phyloP scores from a whole-genome alignment of 2,113 vertebrate species.

The Elephantulus edwardii region DNA sequence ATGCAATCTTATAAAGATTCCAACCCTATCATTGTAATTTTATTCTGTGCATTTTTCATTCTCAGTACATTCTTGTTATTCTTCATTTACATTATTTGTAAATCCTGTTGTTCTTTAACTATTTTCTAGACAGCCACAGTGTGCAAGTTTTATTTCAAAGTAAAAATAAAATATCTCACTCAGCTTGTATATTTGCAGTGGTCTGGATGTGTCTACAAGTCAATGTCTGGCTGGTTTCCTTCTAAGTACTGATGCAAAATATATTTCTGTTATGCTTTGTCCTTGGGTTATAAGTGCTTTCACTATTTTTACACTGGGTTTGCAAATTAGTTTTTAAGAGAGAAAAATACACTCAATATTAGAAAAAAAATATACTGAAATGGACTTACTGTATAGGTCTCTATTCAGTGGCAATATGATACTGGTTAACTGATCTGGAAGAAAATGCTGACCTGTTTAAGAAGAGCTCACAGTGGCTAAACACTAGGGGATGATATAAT shows the following conservation, averaged over 20 bases:
- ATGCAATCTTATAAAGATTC: not conserved
- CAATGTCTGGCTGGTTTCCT: not conserved
- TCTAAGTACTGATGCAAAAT: not conserved
- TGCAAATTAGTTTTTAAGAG: not conserved
- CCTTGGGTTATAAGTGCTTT: not conserved
- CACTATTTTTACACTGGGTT: not conserved
- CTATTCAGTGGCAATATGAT: constrained; percentile 1
- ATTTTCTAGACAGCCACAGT: not conserved
- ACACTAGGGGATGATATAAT: not conserved
- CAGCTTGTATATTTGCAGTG: not conserved
- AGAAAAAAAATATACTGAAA: not conserved
- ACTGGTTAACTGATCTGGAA: not conserved
- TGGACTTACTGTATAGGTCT: not conserved
- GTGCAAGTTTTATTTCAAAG: not conserved
- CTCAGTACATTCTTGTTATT: not conserved
- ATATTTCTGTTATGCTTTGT: not conserved
- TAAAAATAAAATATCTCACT: not conserved
- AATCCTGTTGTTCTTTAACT: not conserved
- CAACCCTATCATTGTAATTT: not conserved
- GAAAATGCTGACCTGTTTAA: not conserved
- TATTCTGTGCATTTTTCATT: not conserved
- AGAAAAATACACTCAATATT: not conserved
- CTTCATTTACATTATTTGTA: not conserved
- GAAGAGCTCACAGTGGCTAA: constrained; percentile 6
- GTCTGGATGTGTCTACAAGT: not conserved